phyloP scores from a whole-genome alignment of 2,113 vertebrate species.

The Platycercus adscitus region DNA sequence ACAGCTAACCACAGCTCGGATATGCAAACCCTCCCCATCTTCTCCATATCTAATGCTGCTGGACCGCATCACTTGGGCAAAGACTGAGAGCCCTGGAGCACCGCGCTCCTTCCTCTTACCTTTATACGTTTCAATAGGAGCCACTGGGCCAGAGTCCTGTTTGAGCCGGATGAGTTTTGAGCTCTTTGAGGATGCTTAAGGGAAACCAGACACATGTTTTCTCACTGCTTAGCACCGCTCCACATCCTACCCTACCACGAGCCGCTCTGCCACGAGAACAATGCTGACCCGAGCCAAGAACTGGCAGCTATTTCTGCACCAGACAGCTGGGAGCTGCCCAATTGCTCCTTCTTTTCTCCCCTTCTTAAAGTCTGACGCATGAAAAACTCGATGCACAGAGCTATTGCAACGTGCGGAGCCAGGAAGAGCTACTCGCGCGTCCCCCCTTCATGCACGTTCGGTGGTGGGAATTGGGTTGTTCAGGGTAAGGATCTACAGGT shows the following conservation, averaged over 20 bases:
- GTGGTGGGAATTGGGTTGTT: neutral
- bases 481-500: neutral
- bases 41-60: neutral
- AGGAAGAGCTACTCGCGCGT: neutral
- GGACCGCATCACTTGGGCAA: neutral
- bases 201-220: slow-evolving; percentile 62
- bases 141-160: slow-evolving; percentile 80
- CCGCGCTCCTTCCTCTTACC: slow-evolving; percentile 75
- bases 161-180: slow-evolving; percentile 85
- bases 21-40: neutral
- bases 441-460: rapidly evolving
- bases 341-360: neutral
- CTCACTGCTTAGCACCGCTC: neutral
- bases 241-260: rapidly evolving
- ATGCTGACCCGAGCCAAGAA: neutral
- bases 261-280: neutral
- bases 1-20: rapidly evolving
- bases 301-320: neutral
- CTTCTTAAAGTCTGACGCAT: neutral
- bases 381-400: neutral
- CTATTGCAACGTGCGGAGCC: neutral
- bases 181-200: slow-evolving; percentile 83
- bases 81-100: neutral
- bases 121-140: slow-evolving; percentile 83
- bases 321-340: neutral